Evolutionary conservation across 1,140 invertebrate species (phyloP).

Genomic region (Brachionus paranguensis): DNA sequence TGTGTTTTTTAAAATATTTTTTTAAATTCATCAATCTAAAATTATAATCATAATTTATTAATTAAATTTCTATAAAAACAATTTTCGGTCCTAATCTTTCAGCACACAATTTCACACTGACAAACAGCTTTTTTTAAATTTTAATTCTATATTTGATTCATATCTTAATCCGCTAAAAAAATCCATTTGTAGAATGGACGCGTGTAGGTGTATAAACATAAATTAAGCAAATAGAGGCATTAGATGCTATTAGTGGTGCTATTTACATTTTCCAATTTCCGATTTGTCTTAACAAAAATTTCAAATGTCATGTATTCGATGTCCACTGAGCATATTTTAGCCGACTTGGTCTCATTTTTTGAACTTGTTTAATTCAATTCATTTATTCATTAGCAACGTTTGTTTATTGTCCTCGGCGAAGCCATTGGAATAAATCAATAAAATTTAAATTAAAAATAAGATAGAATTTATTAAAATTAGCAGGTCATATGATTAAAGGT

Average conservation of each 20-base stretch:
- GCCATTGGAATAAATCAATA: constrained; percentile 22
- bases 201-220: constrained; percentile 15
- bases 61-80: constrained; percentile 18
- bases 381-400: background rate
- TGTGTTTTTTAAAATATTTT: constrained; percentile 20
- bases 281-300: background rate
- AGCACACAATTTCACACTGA: background rate
- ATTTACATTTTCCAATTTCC: background rate
- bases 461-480: constrained; percentile 15
- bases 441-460: constrained; percentile 13
- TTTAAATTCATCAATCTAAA: background rate
- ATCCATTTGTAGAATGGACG: background rate
- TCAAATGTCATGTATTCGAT: background rate
- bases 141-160: background rate
- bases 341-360: background rate
- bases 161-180: background rate
- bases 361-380: background rate
- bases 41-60: constrained; percentile 37
- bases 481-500: background rate
- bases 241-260: background rate
- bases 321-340: background rate
- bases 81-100: background rate
- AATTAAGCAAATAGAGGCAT: background rate
- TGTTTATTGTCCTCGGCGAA: background rate
- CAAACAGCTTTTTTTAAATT: background rate